phyloP scores from a whole-genome alignment of 2,113 vertebrate genomes.

The Silurus meridionalis region DNA sequence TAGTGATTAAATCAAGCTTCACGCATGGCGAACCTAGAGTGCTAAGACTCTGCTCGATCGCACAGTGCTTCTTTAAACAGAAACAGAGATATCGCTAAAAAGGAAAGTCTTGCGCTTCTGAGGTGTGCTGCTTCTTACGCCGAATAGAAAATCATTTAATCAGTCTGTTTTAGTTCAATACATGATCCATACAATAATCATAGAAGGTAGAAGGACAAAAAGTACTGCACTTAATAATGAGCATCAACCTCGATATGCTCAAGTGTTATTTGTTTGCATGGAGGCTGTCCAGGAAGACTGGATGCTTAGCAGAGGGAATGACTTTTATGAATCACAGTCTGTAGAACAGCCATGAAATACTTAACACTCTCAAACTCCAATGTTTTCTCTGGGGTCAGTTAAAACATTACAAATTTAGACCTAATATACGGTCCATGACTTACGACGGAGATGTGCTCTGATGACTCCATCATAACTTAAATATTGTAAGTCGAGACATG shows the following conservation, averaged over 20 bases:
- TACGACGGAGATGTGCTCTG: no score
- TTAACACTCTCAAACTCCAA: neutral
- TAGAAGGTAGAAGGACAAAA: neutral
- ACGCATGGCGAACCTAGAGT: neutral
- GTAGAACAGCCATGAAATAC: neutral
- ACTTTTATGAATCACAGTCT: neutral
- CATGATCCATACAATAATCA: neutral
- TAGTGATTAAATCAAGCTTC: conserved; percentile 30
- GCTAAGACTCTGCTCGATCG: neutral
- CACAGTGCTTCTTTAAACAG: neutral
- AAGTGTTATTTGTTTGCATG: neutral
- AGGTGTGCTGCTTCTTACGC: neutral
- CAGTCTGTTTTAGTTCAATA: neutral
- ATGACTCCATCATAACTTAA: no score
- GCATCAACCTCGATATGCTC: neutral
- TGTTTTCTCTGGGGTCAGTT: no score
- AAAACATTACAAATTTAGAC: no score
- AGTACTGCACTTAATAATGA: neutral
- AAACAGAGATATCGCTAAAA: neutral
- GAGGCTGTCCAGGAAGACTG: neutral
- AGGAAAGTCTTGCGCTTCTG: neutral
- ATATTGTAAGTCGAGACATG: no score
- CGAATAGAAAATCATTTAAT: neutral
- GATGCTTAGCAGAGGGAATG: neutral
- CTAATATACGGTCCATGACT: no score